Evolutionary conservation across 2,888 invertebrate genomes (phyloP).

Genomic region (Netelia virgata): DNA sequence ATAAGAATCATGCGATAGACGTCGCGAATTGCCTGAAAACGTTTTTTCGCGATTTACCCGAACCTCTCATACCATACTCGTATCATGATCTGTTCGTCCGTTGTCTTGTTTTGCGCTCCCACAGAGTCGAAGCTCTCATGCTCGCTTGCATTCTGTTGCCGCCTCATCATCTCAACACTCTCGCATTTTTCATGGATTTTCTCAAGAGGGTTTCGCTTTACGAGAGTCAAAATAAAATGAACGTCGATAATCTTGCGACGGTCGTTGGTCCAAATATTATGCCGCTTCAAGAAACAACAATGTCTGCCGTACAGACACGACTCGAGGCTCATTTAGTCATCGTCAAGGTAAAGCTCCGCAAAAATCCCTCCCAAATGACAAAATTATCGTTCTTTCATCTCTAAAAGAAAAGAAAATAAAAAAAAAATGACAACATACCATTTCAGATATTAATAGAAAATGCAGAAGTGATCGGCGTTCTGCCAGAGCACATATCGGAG

Average conservation of each 20-base stretch:
- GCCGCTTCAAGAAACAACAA: slow-evolving; percentile 89
- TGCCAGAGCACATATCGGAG: slow-evolving; percentile 88
- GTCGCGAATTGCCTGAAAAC: slow-evolving; percentile 94
- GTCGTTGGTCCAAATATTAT: slow-evolving; percentile 95
- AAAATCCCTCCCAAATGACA: too few species aligned
- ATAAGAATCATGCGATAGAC: slow-evolving; percentile 92
- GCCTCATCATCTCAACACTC: slow-evolving; percentile 90
- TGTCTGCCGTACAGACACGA: slow-evolving; percentile 87
- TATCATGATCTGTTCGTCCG: slow-evolving; percentile 92
- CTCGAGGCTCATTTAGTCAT: slow-evolving; percentile 90
- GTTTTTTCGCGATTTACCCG: slow-evolving; percentile 94
- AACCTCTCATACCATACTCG: slow-evolving; percentile 91
- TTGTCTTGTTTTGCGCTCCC: slow-evolving; percentile 87
- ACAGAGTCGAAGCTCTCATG: slow-evolving; percentile 88
- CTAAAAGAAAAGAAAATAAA: not conserved
- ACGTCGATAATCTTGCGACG: slow-evolving; percentile 92
- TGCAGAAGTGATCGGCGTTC: slow-evolving; percentile 90
- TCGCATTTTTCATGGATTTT: slow-evolving; percentile 94
- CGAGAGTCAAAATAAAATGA: slow-evolving; percentile 93
- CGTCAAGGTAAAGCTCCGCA: slow-evolving; percentile 86
- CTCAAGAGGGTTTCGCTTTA: slow-evolving; percentile 89
- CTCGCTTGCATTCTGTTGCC: slow-evolving; percentile 91
- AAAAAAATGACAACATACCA: not conserved
- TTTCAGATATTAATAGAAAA: slow-evolving; percentile 91
- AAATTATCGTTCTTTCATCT: too few species aligned